Evolutionary conservation across 2,888 invertebrate genomes (phyloP), one percentile per base, ranked within the genome.

Genomic region (Eupithecia subumbrata): DNA sequence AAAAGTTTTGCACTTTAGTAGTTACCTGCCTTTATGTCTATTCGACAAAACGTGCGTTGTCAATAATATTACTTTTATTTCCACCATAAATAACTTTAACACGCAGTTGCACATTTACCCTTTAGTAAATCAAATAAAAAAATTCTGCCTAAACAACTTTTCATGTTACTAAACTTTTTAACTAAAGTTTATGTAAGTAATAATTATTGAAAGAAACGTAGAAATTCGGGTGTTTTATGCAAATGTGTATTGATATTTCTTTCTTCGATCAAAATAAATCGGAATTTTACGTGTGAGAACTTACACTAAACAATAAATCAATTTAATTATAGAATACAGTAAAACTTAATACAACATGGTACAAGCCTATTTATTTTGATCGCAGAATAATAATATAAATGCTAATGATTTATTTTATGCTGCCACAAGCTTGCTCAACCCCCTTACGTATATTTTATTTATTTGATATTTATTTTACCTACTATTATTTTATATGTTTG

Each of bases 41-140:
- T 40, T 40, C n/a, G 12, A n/a, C 40, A n/a, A 40, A 22, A 37
- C n/a, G 25, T 43, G 68, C 43, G n/a, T 68, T 68, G 68, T 43
- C 68, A 11, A 67, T 67, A 67, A 67, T 67, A 5, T 37, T n/a
- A 37, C 8, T 64, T 34, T 64, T 34, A 64, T 34, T 64, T 30
- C 34, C 11, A 56, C 11, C n/a, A 56, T 22, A 22, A 22, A 14
- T 60, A 22, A 60, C n/a, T 56, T 22, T 25, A 22, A 25, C 60
- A 25, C 14, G 2, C 25, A 14, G 60, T 25, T 22, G 0, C 25
- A 60, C 60, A 60, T 60, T 56, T 22, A 52, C 52, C n/a, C 8
- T 18, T 48, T 9, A 18, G n/a, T 48, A 48, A 48, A 48, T 18
- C 5, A n/a, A 48, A 48, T 48, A 12, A 8, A 43, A 43, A 14